Evolutionary conservation across 2,888 invertebrate genomes (phyloP), one percentile per base, ranked within the genome.

Genomic region (Argynnis bischoffii): DNA sequence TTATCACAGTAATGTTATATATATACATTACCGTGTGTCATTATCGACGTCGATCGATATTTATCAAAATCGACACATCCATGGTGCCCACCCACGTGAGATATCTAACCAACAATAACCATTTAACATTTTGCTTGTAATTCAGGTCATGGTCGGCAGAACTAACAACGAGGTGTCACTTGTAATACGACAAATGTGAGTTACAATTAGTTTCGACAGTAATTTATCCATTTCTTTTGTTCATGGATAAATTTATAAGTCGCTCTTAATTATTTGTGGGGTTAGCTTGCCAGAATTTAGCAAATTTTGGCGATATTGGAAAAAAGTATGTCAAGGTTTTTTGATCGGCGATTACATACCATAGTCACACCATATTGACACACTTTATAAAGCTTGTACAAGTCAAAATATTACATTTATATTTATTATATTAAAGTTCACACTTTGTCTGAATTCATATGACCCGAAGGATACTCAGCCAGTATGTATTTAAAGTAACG

Each of bases 251-350:
- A 48, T 64, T 46, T n/a, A 2, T 41, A 41, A 47, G 18, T 26
- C 16, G 50, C 41, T 15, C 41, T 50, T 41, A 35, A 18, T 61
- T 41, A 41, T 41, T 11, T 11, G 1, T 41, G 11, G 11, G 8
- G 35, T 41, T 41, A 8, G 35, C 35, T 41, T 41, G 35, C 11
- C 53, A 53, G 47, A 51, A 65, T 53, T 53, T 59, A 14, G 60
- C 55, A 66, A 15, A 18, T 60, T 60, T 63, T 55, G 66, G 69
- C 67, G 55, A 68, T 69, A 84, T 83, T 83, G 80, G 84, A 84
- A 83, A 83, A 79, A 90, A 85, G 85, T 87, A 75, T 89, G 91
- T 86, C 91, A 92, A 91, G 91, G 91, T 81, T 77, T 85, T 78
- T 76, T 80, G 82, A 65, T 61, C 66, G 66, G 26, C 57, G 56